Evolutionary conservation across 2,113 vertebrate genomes (phyloP), one percentile per base, ranked within the genome.

Genomic region (Cercopithecus mona): DNA sequence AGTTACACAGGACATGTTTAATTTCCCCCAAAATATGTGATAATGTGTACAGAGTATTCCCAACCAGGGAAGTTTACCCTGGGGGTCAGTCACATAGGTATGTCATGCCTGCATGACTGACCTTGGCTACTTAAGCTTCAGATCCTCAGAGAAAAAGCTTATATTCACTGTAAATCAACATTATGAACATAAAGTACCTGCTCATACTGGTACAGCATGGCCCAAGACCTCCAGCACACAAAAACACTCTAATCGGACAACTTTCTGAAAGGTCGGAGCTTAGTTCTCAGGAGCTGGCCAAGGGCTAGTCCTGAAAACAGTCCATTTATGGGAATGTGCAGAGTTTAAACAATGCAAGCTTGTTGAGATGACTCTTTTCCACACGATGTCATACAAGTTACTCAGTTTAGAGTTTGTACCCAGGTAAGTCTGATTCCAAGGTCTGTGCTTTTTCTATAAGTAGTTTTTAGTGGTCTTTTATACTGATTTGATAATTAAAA

Each of bases 401-500:
- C 50, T 94, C 9, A 35, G 30, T 17, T 17, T 73, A 85, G 57
- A 94, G 30, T 88, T 50, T 79, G 45, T 91, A 64, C 50, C 10
- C 32, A 82, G n/a, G 17, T 92, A 80, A 89, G 0, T 86, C 30
- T 95, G 73, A 91, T 82, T 84, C 83, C 57, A 68, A 75, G 78
- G 40, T 78, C 75, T 61, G 17, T 84, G 18, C 25, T 94, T 50
- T 93, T 95, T 93, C n/a, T 11, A 0, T 90, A 84, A 73, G 32
- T 92, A 64, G 64, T 66, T 81, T 92, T 61, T 92, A 79, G 8
- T 91, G 12, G 32, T 79, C 7, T 50, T 92, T 61, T 88, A 50
- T n/a, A 48, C 43, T 88, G 35, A 80, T 75, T 90, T 95, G 76
- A 50, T 88, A 72, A 70, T 95, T 96, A 59, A 94, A 88, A 92